Conservation (phyloP, 2,888 invertebrate species). For the Cryptus viduatorius region DNA sequence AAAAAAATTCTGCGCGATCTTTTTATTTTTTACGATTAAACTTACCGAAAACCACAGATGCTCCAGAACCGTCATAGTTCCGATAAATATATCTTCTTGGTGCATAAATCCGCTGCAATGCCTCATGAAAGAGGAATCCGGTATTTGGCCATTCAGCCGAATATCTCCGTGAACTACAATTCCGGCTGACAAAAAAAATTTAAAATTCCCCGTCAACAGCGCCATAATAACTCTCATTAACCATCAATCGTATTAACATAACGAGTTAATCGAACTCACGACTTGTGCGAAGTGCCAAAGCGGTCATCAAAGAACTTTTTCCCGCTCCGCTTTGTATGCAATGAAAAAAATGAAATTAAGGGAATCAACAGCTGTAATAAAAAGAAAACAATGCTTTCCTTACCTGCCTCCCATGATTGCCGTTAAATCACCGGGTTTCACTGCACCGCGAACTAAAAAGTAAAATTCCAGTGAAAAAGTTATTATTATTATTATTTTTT, state of each 20-base stretch:
- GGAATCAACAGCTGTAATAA: not conserved
- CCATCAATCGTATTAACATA: not conserved
- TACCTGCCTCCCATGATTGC: constrained; percentile 95
- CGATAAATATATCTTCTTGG: constrained; percentile 96
- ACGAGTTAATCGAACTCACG: constrained; percentile 85
- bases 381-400: constrained; percentile 63
- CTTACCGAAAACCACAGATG: constrained; percentile 94
- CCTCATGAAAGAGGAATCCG: constrained; percentile 91
- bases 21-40: not conserved
- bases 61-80: constrained; percentile 93
- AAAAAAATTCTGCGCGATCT: no score
- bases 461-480: constrained; percentile 15
- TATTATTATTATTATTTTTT: not conserved
- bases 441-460: constrained; percentile 91
- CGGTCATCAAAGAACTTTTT: constrained; percentile 95
- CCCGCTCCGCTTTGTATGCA: constrained; percentile 91
- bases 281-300: constrained; percentile 91
- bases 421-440: constrained; percentile 92
- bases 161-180: constrained; percentile 92
- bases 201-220: not conserved
- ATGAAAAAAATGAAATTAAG: constrained; percentile 1
- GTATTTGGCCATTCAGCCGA: constrained; percentile 90
- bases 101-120: constrained; percentile 95
- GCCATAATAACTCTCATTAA: not conserved
- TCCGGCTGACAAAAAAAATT: constrained; percentile 86